These are phyloP conservation scores for Halcyon malimbica DNA, from an alignment of 2,113 vertebrate genomes.

Conservation along the genomic window DNA sequence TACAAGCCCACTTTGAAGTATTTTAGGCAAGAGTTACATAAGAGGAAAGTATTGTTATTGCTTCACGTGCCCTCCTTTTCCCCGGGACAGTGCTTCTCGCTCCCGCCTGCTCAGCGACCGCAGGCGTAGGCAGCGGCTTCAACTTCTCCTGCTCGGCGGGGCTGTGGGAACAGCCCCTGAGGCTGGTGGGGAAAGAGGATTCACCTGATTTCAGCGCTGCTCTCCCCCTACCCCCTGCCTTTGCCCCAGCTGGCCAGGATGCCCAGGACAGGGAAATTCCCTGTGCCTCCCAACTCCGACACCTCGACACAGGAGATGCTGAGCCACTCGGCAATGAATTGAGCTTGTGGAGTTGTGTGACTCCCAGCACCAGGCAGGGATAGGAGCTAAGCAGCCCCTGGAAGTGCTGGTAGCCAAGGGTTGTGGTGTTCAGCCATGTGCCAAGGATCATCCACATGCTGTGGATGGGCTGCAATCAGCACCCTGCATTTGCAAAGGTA, in stretches of 20 bases:
- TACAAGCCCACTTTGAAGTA: conserved; percentile 38
- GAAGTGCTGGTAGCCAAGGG: fast-evolving
- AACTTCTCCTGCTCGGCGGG: not conserved
- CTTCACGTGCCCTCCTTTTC: conserved; percentile 32
- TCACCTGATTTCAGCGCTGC: not conserved
- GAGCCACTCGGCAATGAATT: fast-evolving
- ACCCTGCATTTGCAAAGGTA: not conserved
- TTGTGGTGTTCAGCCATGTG: fast-evolving
- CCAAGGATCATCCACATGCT: not conserved
- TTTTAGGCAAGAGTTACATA: conserved; percentile 61
- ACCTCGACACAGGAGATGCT: fast-evolving
- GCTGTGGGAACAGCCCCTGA: fast-evolving
- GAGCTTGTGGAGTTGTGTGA: not conserved
- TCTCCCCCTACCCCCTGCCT: fast-evolving
- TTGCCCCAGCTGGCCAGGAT: not conserved
- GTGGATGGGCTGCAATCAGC: not conserved
- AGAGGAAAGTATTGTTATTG: conserved; percentile 33
- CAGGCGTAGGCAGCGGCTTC: not conserved
- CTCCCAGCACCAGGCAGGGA: no score
- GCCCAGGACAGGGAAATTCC: not conserved
- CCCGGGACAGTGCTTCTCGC: not conserved
- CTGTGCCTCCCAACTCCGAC: fast-evolving
- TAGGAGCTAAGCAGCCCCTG: no score
- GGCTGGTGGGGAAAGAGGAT: not conserved
- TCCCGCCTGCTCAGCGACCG: not conserved